Percentiles rank a stretch among this genome's conserved stretches.
Conservation (phyloP, 2,797 vertebrate genomes). For the Hippoglossus hippoglossus region DNA sequence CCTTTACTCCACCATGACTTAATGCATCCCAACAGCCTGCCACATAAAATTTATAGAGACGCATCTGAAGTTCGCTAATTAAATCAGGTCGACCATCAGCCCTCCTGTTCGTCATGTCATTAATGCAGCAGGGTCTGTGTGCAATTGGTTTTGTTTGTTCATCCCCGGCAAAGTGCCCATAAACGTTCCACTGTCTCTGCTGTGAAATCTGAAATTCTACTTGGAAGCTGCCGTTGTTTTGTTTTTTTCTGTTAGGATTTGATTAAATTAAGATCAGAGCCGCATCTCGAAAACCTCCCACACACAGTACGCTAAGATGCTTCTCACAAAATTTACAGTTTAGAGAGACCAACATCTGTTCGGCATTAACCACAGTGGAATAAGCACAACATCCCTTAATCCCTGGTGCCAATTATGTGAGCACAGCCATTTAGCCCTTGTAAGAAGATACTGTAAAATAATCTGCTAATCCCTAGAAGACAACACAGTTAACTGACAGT, state of each 20-base stretch:
- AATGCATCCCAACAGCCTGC: conserved; percentile 18
- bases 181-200: neutral
- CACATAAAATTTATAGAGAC: conserved; percentile 9
- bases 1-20: conserved; percentile 5
- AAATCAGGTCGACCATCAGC: conserved; percentile 38
- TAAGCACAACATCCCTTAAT: conserved; percentile 32
- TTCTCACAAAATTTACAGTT: too few relatives aligned
- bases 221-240: too few relatives aligned
- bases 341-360: too few relatives aligned
- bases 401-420: conserved; percentile 34
- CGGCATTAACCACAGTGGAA: conserved; percentile 14
- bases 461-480: conserved; percentile 9
- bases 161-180: too few relatives aligned
- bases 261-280: too few relatives aligned
- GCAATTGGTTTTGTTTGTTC: conserved; percentile 25
- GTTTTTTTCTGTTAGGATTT: too few relatives aligned
- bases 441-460: neutral
- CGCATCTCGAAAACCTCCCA: too few relatives aligned
- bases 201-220: neutral
- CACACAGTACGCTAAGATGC: too few relatives aligned
- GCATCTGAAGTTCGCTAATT: conserved; percentile 32
- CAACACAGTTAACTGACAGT: conserved; percentile 14
- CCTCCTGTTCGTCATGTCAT: neutral
- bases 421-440: conserved; percentile 1
- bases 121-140: conserved; percentile 29